phyloP scores from a whole-genome alignment of 2,888 invertebrate genomes.

The Stenolophus ochropezus region DNA sequence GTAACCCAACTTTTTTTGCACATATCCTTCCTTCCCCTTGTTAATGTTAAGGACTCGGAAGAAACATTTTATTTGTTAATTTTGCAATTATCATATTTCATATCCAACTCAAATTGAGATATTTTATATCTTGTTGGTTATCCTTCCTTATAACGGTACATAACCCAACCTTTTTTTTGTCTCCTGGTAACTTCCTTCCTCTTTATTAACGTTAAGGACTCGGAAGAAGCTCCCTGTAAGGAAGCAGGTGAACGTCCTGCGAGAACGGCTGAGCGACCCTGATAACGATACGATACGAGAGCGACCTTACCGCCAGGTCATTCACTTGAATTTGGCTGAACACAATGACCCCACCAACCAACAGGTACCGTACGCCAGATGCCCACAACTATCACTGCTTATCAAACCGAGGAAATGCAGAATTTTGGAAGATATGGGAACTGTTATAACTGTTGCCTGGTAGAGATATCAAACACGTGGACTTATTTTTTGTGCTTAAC shows the following conservation, averaged over 20 bases:
- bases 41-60: conserved; percentile 1
- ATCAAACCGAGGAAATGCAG: neutral
- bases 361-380: conserved; percentile 42
- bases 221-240: neutral
- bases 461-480: neutral
- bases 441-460: neutral
- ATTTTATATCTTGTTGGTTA: too few relatives aligned
- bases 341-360: conserved; percentile 57
- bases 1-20: too few relatives aligned
- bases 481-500: neutral
- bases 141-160: too few relatives aligned
- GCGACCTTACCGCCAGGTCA: conserved; percentile 58
- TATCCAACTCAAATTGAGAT: too few relatives aligned
- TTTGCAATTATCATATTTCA: too few relatives aligned
- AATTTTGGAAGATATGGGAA: neutral
- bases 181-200: too few relatives aligned
- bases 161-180: too few relatives aligned
- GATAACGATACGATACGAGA: conserved; percentile 54
- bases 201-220: too few relatives aligned
- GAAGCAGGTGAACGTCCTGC: conserved; percentile 57
- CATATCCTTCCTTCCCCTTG: too few relatives aligned
- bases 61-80: too few relatives aligned
- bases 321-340: conserved; percentile 58
- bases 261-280: conserved; percentile 55
- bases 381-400: neutral